Evolutionary conservation across 2,888 invertebrate species (phyloP).

Genomic region (Philopedon plagiatum): DNA sequence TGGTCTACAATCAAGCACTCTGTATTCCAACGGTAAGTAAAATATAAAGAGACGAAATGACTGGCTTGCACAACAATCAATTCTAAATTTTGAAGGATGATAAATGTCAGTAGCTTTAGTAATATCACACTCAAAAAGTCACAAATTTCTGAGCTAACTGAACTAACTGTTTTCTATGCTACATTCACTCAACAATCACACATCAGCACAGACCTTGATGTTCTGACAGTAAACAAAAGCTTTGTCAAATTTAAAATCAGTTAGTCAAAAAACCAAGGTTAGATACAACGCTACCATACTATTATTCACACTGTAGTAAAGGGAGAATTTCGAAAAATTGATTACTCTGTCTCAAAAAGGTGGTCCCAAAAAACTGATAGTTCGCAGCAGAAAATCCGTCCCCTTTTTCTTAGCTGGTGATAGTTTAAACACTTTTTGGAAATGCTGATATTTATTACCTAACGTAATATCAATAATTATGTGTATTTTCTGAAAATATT

Average conservation of each 20-base stretch:
- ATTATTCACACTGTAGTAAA: conserved; percentile 45
- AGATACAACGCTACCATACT: conserved; percentile 29
- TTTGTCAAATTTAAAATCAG: background rate
- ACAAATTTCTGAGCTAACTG: conserved; percentile 37
- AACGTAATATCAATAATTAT: conserved; percentile 25
- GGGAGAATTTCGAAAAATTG: conserved; percentile 37
- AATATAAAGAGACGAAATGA: background rate
- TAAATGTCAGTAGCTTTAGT: conserved; percentile 36
- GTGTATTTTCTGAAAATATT: background rate
- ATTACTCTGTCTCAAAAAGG: conserved; percentile 45
- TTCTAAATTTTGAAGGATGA: conserved; percentile 27
- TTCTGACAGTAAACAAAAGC: conserved; percentile 31
- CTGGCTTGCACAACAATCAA: conserved; percentile 19
- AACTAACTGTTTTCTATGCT: conserved; percentile 23
- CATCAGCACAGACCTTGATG: conserved; percentile 36
- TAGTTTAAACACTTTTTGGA: conserved; percentile 54
- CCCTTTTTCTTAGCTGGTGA: conserved; percentile 58
- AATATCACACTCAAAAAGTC: conserved; percentile 43
- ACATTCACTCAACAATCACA: conserved; percentile 31
- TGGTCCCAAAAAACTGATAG: conserved; percentile 8
- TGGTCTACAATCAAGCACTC: background rate
- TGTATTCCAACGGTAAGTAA: background rate
- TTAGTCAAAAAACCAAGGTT: conserved; percentile 47
- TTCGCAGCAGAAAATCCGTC: conserved; percentile 38
- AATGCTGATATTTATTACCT: background rate